A percentile compares a stretch with the other conserved stretches of the same genome.
phyloP scores from a whole-genome alignment of 35 echinoderm and acorn worm genomes.

The Nesometra sesokonis region DNA sequence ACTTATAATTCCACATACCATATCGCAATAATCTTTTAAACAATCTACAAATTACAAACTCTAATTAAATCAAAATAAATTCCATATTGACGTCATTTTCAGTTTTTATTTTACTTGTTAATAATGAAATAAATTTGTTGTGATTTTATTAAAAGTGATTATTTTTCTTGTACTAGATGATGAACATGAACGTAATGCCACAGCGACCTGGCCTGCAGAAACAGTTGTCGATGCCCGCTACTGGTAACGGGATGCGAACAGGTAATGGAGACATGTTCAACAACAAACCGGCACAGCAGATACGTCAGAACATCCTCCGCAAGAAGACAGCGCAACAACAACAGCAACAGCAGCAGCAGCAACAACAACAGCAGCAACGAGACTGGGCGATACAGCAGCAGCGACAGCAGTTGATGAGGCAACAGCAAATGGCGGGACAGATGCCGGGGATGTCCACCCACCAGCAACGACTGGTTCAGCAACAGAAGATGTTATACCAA shows the following conservation, averaged over 20 bases:
- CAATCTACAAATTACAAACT: too few relatives aligned
- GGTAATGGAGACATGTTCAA: not conserved
- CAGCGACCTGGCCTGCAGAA: conserved; percentile 5
- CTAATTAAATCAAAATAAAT: too few relatives aligned
- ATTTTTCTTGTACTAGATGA: not conserved
- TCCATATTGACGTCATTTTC: too few relatives aligned
- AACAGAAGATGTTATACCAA: conserved; percentile 86
- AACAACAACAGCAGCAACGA: conserved; percentile 34
- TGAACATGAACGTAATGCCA: not conserved
- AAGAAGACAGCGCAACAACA: conserved; percentile 54
- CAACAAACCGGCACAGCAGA: not conserved
- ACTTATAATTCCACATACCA: too few relatives aligned
- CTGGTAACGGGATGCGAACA: not conserved
- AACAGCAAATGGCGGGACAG: conserved; percentile 24
- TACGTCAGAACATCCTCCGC: not conserved
- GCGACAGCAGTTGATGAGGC: not conserved
- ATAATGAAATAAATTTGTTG: too few relatives aligned
- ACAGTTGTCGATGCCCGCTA: not conserved
- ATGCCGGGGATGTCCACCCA: conserved; percentile 41
- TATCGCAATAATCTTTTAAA: too few relatives aligned
- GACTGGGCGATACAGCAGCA: conserved; percentile 24
- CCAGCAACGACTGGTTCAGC: conserved; percentile 32
- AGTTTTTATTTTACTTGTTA: too few relatives aligned
- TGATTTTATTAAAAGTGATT: too few relatives aligned
- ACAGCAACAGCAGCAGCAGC: conserved; percentile 36